phyloP scores from a whole-genome alignment of 2,888 invertebrate genomes.

The Andrena hattorfiana region DNA sequence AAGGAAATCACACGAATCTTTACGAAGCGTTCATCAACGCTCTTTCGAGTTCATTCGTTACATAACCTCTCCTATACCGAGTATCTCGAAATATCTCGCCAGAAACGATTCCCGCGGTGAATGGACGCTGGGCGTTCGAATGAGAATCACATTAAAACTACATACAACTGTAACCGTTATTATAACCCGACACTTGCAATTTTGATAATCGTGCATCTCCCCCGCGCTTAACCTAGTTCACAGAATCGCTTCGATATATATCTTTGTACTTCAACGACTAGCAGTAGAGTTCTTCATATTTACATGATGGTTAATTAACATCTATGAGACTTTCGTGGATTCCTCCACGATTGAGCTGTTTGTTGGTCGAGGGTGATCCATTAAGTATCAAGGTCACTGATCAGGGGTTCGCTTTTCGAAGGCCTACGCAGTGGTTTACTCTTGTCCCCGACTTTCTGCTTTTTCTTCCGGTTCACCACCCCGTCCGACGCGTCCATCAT shows the following conservation, averaged over 20 bases:
- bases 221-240: background rate
- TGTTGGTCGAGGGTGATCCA: background rate
- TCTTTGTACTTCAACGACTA: constrained; percentile 34
- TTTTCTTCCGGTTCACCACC: constrained; percentile 86
- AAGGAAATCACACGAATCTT: background rate
- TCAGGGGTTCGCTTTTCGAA: constrained; percentile 83
- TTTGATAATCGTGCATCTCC: background rate
- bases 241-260: constrained; percentile 16
- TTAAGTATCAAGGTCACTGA: constrained; percentile 68
- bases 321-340: background rate
- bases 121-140: constrained; percentile 9
- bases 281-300: constrained; percentile 6
- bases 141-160: background rate
- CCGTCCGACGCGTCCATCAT: constrained; percentile 99
- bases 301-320: background rate
- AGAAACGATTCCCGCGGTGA: background rate
- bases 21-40: background rate
- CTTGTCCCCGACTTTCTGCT: constrained; percentile 61
- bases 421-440: constrained; percentile 70
- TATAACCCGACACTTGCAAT: background rate
- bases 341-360: background rate
- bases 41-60: constrained; percentile 12
- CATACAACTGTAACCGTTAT: background rate
- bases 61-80: background rate
- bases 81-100: constrained; percentile 14